Evolutionary conservation across 1,140 invertebrate species (phyloP).

Genomic region (Procambarus virginalis): DNA sequence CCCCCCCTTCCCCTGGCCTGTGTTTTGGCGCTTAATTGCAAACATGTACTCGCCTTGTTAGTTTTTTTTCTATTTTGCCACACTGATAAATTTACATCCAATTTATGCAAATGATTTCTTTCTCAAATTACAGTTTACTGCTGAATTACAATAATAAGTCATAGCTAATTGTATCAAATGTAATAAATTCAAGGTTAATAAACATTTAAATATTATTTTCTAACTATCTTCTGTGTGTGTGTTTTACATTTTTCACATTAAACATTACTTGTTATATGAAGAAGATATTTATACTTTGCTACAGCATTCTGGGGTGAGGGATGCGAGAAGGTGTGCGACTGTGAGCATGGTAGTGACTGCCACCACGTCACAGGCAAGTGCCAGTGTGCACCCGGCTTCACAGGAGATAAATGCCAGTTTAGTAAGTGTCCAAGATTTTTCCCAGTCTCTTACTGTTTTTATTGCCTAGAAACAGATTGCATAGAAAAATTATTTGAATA

Average conservation of each 20-base stretch:
- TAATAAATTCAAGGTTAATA: not conserved
- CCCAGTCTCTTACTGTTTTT: too few species aligned
- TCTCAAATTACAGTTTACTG: too few species aligned
- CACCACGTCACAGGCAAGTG: constrained; percentile 82
- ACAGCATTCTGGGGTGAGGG: constrained; percentile 83
- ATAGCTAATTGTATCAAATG: too few species aligned
- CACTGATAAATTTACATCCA: too few species aligned
- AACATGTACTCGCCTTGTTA: too few species aligned
- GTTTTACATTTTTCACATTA: not conserved
- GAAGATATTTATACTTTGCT: constrained; percentile 74
- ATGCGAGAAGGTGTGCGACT: constrained; percentile 86
- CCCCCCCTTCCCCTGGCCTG: too few species aligned
- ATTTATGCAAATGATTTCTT: too few species aligned
- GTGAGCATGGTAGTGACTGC: constrained; percentile 77
- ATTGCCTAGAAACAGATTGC: too few species aligned
- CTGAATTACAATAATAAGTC: too few species aligned
- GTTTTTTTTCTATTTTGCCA: too few species aligned
- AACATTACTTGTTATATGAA: not conserved
- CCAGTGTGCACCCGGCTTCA: constrained; percentile 80
- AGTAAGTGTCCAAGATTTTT: constrained; percentile 16
- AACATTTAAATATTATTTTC: not conserved
- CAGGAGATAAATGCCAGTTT: constrained; percentile 74
- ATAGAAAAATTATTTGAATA: not conserved
- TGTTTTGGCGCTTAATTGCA: too few species aligned
- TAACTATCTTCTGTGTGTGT: not conserved